Conservation (phyloP, 2,113 vertebrate genomes). For the Vireo altiloquus region DNA sequence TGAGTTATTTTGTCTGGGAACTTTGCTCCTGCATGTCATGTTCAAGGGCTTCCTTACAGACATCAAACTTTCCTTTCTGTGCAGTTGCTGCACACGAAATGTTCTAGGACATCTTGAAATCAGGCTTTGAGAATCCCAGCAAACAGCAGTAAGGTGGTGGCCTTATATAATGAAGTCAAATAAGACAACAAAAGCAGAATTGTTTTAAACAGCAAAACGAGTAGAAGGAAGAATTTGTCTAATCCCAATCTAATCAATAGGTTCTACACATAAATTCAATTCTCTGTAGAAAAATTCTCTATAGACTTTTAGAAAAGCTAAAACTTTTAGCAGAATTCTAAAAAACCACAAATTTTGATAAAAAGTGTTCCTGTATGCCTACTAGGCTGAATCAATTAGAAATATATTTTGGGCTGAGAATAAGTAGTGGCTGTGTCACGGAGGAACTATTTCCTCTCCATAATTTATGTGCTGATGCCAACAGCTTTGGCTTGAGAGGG, state of each 20-base stretch:
- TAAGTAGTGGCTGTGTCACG: background rate
- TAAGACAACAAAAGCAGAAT: background rate
- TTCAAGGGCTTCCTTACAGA: background rate
- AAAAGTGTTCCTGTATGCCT: background rate
- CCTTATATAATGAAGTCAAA: background rate
- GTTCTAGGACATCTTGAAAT: background rate
- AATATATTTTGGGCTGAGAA: background rate
- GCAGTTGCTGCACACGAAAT: background rate
- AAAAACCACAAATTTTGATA: background rate
- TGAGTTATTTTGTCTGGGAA: background rate
- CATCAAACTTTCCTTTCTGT: background rate
- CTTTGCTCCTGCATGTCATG: background rate
- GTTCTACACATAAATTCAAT: background rate
- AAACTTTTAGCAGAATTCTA: background rate
- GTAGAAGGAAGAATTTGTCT: background rate
- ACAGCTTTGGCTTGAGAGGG: background rate
- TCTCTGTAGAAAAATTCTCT: background rate
- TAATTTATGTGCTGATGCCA: conserved; percentile 13
- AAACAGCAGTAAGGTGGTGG: background rate
- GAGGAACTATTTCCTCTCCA: background rate
- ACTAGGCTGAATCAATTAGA: background rate
- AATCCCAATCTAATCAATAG: background rate
- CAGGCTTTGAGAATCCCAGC: background rate
- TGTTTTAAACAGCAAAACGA: background rate
- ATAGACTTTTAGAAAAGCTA: background rate